Evolutionary conservation across 2,113 vertebrate species (phyloP), one percentile per base, ranked within the genome.

Genomic region (Datnioides undecimradiatus): DNA sequence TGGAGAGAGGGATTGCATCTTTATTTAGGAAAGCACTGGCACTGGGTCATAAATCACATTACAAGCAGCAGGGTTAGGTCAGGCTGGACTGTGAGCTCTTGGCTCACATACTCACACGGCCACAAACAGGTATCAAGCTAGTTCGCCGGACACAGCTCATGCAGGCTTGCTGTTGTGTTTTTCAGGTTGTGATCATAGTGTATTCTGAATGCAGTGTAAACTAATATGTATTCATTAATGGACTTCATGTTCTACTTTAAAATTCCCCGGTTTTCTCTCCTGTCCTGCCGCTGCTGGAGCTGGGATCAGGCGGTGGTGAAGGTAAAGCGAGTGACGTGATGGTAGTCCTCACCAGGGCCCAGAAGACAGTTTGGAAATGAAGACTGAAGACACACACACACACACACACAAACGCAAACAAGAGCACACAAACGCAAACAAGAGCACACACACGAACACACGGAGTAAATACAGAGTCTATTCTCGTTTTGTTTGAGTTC

Each of bases 331-430:
- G 97, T 98, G 63, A 95, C 95, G 21, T 97, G 96, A 31, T 87
- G 82, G 68, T 98, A 98, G 8, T 96, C 91, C 48, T 97, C 94
- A 0, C 93, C 96, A 0, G 97, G 96, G 43, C 17, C 88, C 57
- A 99, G 95, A 17, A 99, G 87, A 43, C 83, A 76, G 1, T 85
- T 82, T n/a, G 97, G 97, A 86, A 99, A 99, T 29, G 95, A 89
- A 34, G 93, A 76, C 98, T 99, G 88, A 31, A 46, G 3, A 79
- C 19, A 74, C 6, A 84, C 5, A 73, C 13, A 67, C 45, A 57
- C 81, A 71, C 23, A 58, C 17, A 52, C n/a, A 0, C 1, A 83
- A 69, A 40, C 13, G 52, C 19, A 64, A n/a, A 46, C 36, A 52
- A 23, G 69, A 23, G 36, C 41, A 59, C 21, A 46, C 14, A 45